Base-by-base conservation (phyloP, 2,797 vertebrate species). In the Thamnophis elegans region DNA sequence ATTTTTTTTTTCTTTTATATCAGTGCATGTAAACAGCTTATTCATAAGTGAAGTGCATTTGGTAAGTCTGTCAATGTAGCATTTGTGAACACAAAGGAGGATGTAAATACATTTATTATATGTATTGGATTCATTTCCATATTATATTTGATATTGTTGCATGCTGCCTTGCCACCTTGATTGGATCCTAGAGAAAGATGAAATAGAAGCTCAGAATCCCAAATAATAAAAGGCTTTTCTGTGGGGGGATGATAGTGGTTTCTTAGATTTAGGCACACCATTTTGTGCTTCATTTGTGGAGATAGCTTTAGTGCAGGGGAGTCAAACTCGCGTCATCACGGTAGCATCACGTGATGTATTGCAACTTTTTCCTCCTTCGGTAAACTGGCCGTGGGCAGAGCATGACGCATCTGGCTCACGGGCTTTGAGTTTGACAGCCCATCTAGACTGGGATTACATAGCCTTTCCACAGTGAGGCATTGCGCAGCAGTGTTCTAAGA, bases 381-480 rank as follows among this genome's bases (percentile, higher is more conserved):
- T 60, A 60, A 60, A 26, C 22, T 60, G 25, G 25, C 2, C 2
- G 0, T 62, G 26, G 60, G 10, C 9, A 60, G 25, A 60, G 59
- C 3, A 1, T 60, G 59, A 28, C 0, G 59, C 26, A 62, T 62
- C 26, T 4, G 0, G 26, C 26, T 10, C 26, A 1, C 10, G 0
- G 60, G 26, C 26, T 4, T 1, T 62, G 26, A 28, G 60, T 62
- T 62, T 62, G 60, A 62, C 60, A 62, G 26, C 60, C 26, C 60
- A 28, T 26, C 60, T 62, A 32, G 32, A 7, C 10, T 73, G 51
- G 60, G 36, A n/a, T 36, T 58, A 90, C 4, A 25, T 11, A 47
- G 36, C 4, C 36, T 82, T 82, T 82, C 32, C 68, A 73, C 16
- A 36, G 68, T 78, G 68, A 22, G 32, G 68, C 16, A 42, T 22